Conservation (phyloP, 2,113 vertebrate genomes). For the Diadophis punctatus region DNA sequence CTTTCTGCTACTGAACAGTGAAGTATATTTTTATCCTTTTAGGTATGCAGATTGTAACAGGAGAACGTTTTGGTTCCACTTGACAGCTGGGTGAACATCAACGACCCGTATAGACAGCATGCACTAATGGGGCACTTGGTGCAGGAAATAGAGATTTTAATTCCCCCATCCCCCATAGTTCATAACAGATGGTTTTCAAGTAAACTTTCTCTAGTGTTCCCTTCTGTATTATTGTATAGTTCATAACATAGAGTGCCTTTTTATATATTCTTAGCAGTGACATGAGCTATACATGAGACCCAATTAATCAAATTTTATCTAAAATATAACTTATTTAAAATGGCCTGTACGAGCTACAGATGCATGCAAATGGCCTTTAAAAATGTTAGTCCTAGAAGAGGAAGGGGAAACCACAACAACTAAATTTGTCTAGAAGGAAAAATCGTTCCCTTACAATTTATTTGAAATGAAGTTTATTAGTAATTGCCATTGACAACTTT, state of each 20-base stretch:
- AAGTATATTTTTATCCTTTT: slow-evolving; percentile 27
- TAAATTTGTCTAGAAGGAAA: background rate
- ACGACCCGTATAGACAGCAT: slow-evolving; percentile 37
- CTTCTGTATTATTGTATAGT: slow-evolving; percentile 4
- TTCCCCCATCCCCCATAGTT: slow-evolving; percentile 45
- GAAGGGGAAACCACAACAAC: background rate
- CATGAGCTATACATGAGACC: slow-evolving; percentile 19
- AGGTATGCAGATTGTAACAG: slow-evolving; percentile 25
- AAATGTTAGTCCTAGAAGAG: background rate
- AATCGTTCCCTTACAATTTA: background rate
- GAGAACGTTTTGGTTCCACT: slow-evolving; percentile 54
- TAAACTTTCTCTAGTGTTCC: slow-evolving; percentile 44
- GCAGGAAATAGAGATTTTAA: slow-evolving; percentile 46
- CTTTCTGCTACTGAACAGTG: slow-evolving; percentile 44
- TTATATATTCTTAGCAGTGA: background rate
- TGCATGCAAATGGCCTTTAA: too few relatives aligned
- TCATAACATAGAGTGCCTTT: slow-evolving; percentile 26
- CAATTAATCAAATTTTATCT: slow-evolving; percentile 13
- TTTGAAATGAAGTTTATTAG: background rate
- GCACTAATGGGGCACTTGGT: slow-evolving; percentile 33
- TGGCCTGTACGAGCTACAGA: background rate
- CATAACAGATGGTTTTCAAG: slow-evolving; percentile 43
- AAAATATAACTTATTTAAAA: background rate
- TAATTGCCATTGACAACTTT: background rate
- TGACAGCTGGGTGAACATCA: slow-evolving; percentile 46